phyloP scores from a whole-genome alignment of 2,797 vertebrate species.

The Setipinna tenuifilis region DNA sequence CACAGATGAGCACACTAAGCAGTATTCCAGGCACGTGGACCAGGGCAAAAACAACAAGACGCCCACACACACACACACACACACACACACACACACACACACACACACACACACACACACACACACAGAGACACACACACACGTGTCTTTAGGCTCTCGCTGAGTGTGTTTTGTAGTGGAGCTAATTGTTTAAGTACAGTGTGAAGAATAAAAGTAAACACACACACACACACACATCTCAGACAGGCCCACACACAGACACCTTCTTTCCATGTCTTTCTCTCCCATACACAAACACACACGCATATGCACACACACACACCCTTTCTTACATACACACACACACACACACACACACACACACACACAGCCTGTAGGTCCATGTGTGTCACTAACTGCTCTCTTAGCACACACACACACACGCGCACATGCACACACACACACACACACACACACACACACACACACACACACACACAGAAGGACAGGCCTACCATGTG shows the following conservation, averaged over 20 bases:
- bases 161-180: neutral
- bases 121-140: constrained; percentile 27
- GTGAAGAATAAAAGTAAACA: constrained; percentile 30
- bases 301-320: neutral
- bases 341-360: no score
- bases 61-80: constrained; percentile 24
- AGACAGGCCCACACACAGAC: neutral
- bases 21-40: neutral
- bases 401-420: neutral
- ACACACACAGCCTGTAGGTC: no score
- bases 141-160: neutral
- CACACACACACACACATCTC: neutral
- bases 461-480: no score
- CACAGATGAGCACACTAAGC: neutral
- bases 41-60: neutral
- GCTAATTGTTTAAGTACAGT: neutral
- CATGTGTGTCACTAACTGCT: no score
- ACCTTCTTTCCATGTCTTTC: constrained; percentile 34
- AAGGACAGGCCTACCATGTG: constrained; percentile 84
- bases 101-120: neutral
- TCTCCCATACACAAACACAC: constrained; percentile 37
- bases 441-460: no score
- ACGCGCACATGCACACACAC: neutral
- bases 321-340: no score
- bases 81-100: constrained; percentile 35